A percentile compares a stretch with the other conserved stretches of the same genome.
These are phyloP conservation scores for Apodemia hepburni DNA, from an alignment of 2,888 invertebrate genomes.

Conservation along the genomic window DNA sequence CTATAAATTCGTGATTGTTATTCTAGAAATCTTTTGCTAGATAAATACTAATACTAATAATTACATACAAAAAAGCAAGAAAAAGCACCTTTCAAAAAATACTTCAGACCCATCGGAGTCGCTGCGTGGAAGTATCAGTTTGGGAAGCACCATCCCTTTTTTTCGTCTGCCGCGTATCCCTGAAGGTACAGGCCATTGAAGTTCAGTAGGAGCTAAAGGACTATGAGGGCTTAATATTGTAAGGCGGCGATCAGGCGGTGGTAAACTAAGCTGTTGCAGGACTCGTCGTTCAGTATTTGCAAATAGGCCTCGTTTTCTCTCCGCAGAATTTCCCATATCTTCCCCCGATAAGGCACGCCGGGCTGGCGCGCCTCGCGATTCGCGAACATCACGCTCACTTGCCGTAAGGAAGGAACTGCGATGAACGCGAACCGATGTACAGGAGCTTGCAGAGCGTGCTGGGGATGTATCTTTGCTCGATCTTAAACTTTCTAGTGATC, in stretches of 20 bases:
- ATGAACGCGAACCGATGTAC: conserved; percentile 71
- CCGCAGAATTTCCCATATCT: conserved; percentile 81
- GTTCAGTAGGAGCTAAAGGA: conserved; percentile 84
- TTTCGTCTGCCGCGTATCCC: conserved; percentile 83
- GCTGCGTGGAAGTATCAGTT: conserved; percentile 87
- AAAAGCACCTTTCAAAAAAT: conserved; percentile 79
- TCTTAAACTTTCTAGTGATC: conserved; percentile 87
- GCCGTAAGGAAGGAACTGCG: conserved; percentile 83
- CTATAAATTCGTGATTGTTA: no score
- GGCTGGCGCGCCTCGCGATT: conserved; percentile 82
- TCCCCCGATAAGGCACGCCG: conserved; percentile 82
- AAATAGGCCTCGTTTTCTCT: conserved; percentile 83
- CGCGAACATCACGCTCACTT: conserved; percentile 84
- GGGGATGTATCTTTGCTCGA: conserved; percentile 77
- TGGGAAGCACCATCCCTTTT: conserved; percentile 86
- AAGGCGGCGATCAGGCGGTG: conserved; percentile 84
- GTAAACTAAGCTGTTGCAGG: conserved; percentile 85
- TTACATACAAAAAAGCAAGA: conserved; percentile 11
- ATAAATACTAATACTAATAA: conserved; percentile 15
- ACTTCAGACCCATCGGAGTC: conserved; percentile 86
- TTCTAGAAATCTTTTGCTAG: neutral
- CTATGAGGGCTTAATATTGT: conserved; percentile 91
- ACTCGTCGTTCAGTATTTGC: conserved; percentile 82
- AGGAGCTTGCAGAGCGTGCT: conserved; percentile 75
- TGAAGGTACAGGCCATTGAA: conserved; percentile 81